These are phyloP conservation scores for Anarhynchus alexandrinus DNA, from an alignment of 2,113 vertebrate species.

Conservation along the genomic window DNA sequence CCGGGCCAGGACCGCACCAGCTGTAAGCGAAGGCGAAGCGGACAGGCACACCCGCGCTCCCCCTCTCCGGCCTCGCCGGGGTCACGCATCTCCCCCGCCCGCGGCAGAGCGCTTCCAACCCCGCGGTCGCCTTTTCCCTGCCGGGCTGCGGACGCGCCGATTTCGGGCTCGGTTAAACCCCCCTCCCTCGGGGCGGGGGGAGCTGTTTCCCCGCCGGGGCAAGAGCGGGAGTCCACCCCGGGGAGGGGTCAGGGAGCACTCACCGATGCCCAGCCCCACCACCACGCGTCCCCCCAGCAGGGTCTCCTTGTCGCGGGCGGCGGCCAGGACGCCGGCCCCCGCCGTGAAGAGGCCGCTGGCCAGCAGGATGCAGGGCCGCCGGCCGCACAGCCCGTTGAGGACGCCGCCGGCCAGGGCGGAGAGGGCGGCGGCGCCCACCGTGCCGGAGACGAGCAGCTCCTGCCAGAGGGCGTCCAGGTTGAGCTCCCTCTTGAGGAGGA, in stretches of 20 bases:
- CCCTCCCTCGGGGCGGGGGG: not conserved
- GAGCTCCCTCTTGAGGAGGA: constrained; percentile 91
- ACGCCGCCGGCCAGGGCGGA: constrained; percentile 85
- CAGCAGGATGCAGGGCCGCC: constrained; percentile 86
- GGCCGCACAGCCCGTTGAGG: constrained; percentile 83
- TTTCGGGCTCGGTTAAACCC: not conserved
- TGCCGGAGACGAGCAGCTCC: constrained; percentile 92
- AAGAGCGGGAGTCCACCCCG: not conserved
- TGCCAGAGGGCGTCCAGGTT: constrained; percentile 89
- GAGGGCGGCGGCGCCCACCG: constrained; percentile 89
- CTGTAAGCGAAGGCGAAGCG: rapidly evolving
- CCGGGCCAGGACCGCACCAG: not conserved
- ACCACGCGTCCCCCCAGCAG: constrained; percentile 87
- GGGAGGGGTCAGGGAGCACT: constrained; percentile 32
- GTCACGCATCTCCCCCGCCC: not conserved
- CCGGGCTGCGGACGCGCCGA: not conserved
- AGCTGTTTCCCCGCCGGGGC: not conserved
- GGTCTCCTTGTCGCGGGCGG: constrained; percentile 80
- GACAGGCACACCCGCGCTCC: rapidly evolving
- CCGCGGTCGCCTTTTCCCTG: not conserved
- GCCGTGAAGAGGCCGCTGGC: constrained; percentile 85
- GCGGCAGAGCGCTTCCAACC: not conserved
- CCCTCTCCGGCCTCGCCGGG: not conserved
- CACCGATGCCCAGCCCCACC: constrained; percentile 93
- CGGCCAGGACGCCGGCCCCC: constrained; percentile 81